phyloP scores from a whole-genome alignment of 2,888 invertebrate species.

The Pollenia griseotomentosa region DNA sequence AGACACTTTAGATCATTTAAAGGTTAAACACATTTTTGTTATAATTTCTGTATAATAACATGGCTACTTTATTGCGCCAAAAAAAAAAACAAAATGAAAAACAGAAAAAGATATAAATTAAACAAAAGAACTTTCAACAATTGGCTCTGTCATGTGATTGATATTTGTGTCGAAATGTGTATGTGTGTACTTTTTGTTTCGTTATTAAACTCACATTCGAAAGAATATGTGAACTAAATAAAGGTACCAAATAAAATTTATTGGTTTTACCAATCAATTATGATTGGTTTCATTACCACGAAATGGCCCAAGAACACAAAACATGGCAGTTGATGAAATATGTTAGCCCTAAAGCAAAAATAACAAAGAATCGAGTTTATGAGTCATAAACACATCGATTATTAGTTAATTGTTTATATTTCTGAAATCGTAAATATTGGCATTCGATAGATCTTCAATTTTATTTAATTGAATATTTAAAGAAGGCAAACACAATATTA shows the following conservation, averaged over 20 bases:
- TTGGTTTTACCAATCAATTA: slow-evolving; percentile 63
- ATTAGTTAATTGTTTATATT: slow-evolving; percentile 9
- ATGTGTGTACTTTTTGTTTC: slow-evolving; percentile 8
- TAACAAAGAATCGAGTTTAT: slow-evolving; percentile 6
- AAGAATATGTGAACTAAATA: slow-evolving; percentile 30
- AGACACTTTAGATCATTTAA: background rate
- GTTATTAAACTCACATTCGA: slow-evolving; percentile 1
- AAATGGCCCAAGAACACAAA: slow-evolving; percentile 3
- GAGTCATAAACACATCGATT: slow-evolving; percentile 25
- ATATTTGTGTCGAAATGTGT: slow-evolving; percentile 59
- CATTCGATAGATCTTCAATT: slow-evolving; percentile 13
- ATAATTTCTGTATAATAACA: slow-evolving; percentile 29
- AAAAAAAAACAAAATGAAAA: slow-evolving; percentile 31
- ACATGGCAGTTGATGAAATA: background rate
- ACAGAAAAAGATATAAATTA: slow-evolving; percentile 46
- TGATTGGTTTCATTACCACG: slow-evolving; percentile 39
- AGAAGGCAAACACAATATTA: background rate
- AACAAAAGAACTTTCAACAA: slow-evolving; percentile 57
- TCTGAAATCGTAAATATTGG: background rate
- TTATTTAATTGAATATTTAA: background rate
- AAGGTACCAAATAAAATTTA: slow-evolving; percentile 45
- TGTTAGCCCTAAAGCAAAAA: background rate
- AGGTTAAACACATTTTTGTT: slow-evolving; percentile 39
- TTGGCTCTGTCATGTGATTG: slow-evolving; percentile 73
- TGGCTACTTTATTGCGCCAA: slow-evolving; percentile 43